phyloP scores from a whole-genome alignment of 2,113 vertebrate genomes.

The Hylia prasina region DNA sequence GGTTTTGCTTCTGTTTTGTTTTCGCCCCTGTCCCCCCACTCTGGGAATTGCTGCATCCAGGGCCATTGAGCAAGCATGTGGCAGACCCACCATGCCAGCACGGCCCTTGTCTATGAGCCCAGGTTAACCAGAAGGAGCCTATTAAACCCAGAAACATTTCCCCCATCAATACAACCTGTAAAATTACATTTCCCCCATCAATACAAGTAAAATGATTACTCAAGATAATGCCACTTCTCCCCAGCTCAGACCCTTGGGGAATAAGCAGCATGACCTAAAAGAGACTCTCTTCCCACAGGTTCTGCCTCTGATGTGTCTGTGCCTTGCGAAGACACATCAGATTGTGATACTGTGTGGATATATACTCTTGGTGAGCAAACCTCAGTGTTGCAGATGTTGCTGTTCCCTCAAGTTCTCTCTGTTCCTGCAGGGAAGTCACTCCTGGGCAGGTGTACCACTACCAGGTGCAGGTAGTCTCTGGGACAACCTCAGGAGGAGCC shows the following conservation, averaged over 20 bases:
- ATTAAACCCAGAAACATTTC: background rate
- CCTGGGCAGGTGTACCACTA: slow-evolving; percentile 82
- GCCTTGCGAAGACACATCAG: background rate
- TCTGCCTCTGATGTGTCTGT: background rate
- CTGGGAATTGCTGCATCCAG: background rate
- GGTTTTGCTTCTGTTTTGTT: background rate
- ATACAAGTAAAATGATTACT: background rate
- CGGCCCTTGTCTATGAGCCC: background rate
- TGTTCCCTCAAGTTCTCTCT: background rate
- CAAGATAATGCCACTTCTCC: background rate
- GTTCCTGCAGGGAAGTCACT: slow-evolving; percentile 77
- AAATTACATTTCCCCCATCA: background rate
- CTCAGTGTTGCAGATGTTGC: background rate
- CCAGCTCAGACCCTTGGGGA: background rate
- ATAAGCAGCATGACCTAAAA: background rate
- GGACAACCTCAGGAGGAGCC: slow-evolving; percentile 74
- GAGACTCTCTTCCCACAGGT: background rate
- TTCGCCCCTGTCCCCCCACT: fast-evolving
- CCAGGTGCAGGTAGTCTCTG: slow-evolving; percentile 81
- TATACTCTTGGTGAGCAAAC: background rate
- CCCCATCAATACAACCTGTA: background rate
- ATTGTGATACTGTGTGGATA: background rate
- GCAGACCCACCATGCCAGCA: background rate
- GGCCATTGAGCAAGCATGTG: background rate
- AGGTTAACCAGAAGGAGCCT: background rate